A percentile compares a stretch with the other conserved stretches of the same genome.
These are phyloP conservation scores for Mystacides longicornis DNA, from an alignment of 2,888 invertebrate genomes.

Conservation along the genomic window DNA sequence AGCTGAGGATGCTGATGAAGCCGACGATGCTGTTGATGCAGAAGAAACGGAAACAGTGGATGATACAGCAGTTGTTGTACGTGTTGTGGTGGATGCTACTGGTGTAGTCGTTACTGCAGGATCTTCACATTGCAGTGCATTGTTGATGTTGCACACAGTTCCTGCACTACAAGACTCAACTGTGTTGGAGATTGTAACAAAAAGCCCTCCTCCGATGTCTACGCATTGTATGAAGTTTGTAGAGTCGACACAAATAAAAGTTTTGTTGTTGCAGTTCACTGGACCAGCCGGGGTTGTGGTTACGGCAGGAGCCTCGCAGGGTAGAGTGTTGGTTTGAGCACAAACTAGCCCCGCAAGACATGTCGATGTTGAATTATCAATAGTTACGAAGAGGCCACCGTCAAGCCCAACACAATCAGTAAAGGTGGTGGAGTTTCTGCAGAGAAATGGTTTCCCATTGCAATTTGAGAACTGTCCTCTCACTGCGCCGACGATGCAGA, in stretches of 20 bases:
- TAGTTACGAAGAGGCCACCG: not conserved
- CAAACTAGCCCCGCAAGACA: not conserved
- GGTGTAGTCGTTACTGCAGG: not conserved
- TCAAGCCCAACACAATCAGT: not conserved
- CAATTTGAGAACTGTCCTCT: not conserved
- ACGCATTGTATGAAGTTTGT: slow-evolving; percentile 48
- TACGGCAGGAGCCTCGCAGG: too few species aligned
- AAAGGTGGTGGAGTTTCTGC: not conserved
- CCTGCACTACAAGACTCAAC: slow-evolving; percentile 38
- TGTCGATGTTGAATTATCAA: not conserved
- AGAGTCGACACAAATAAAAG: slow-evolving; percentile 43
- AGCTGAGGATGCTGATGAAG: slow-evolving; percentile 10
- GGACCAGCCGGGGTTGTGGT: too few species aligned
- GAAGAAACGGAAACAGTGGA: not conserved
- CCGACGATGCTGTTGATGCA: slow-evolving; percentile 17
- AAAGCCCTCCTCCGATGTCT: slow-evolving; percentile 39
- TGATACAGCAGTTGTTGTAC: not conserved
- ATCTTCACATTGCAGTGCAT: slow-evolving; percentile 38
- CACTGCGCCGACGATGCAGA: not conserved
- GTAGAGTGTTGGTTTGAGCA: not conserved
- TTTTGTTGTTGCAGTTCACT: slow-evolving; percentile 40
- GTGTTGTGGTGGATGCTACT: too few species aligned
- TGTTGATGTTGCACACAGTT: slow-evolving; percentile 35
- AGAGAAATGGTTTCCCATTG: not conserved
- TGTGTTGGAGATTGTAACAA: slow-evolving; percentile 39